phyloP scores from a whole-genome alignment of 2,888 invertebrate species.

The Caenorhabditis angaria region DNA sequence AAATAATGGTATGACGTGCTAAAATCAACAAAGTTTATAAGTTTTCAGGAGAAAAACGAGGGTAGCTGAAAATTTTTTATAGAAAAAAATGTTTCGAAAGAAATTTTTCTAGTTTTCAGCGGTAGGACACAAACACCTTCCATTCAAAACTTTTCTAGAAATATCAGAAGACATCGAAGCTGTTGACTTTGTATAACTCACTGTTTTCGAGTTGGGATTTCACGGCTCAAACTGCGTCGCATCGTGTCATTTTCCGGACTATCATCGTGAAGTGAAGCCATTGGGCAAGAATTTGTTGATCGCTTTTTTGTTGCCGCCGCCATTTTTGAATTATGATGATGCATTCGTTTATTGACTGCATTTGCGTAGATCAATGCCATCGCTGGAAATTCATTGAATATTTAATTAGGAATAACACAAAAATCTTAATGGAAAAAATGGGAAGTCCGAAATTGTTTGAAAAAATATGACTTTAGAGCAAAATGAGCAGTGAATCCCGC shows the following conservation, averaged over 20 bases:
- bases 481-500: slow-evolving; percentile 5
- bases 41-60: too few relatives aligned
- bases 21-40: too few relatives aligned
- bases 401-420: not conserved
- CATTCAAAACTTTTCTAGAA: too few relatives aligned
- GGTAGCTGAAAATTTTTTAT: too few relatives aligned
- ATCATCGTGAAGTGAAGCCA: slow-evolving; percentile 18
- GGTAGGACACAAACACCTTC: too few relatives aligned
- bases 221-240: slow-evolving; percentile 24
- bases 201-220: slow-evolving; percentile 29
- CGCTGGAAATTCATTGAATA: slow-evolving; percentile 12
- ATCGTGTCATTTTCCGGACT: slow-evolving; percentile 18
- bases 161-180: not conserved
- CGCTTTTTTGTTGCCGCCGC: slow-evolving; percentile 24
- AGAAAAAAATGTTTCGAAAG: too few relatives aligned
- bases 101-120: too few relatives aligned
- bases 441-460: not conserved
- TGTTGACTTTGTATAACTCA: slow-evolving; percentile 20
- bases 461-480: not conserved
- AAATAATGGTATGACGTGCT: too few relatives aligned
- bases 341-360: slow-evolving; percentile 51
- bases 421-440: not conserved
- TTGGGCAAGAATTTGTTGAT: slow-evolving; percentile 22
- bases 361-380: slow-evolving; percentile 54
- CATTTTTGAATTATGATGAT: slow-evolving; percentile 14